Evolutionary conservation across 2,888 invertebrate species (phyloP), one percentile per base, ranked within the genome.

Genomic region (Aplocera efformata): DNA sequence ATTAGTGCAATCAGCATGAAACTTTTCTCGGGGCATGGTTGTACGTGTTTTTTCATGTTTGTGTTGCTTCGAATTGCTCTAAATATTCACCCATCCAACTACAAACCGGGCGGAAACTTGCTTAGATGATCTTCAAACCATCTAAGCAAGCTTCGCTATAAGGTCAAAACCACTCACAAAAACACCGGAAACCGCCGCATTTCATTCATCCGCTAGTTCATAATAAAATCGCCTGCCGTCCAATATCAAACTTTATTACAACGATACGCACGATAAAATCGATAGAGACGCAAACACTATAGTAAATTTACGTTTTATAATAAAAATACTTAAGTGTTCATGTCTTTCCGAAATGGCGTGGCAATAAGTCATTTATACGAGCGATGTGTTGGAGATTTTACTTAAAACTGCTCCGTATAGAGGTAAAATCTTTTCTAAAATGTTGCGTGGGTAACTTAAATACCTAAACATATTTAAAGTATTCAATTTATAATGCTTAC

Each of bases 311-410:
- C 58, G 47, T 65, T 68, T 65, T 69, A 63, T 62, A 60, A 60
- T 63, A n/a, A n/a, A n/a, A n/a, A 65, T 56, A 40, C 40, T 34
- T 17, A 3, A 17, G 5, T 5, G 29, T 26, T 33, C 37, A 29
- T 37, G 41, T 42, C 41, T 41, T 46, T 42, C 66, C 57, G 57
- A 67, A 79, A 78, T 66, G 70, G 71, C 62, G 61, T 55, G 59
- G 42, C 60, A 54, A 63, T 81, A 72, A 76, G 58, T 82, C 80
- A 73, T 71, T 59, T 77, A 73, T 71, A 75, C 62, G 60, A 56
- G 58, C 72, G 64, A 72, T 80, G 74, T 43, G 79, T 78, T 71
- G 51, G 68, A 68, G 58, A 67, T 72, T n/a, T 37, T 46, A 53
- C 46, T 47, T 34, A 27, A 42, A 52, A 53, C 32, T 41, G 26